phyloP scores from a whole-genome alignment of 2,113 vertebrate genomes.

The Odontophorus gujanensis region DNA sequence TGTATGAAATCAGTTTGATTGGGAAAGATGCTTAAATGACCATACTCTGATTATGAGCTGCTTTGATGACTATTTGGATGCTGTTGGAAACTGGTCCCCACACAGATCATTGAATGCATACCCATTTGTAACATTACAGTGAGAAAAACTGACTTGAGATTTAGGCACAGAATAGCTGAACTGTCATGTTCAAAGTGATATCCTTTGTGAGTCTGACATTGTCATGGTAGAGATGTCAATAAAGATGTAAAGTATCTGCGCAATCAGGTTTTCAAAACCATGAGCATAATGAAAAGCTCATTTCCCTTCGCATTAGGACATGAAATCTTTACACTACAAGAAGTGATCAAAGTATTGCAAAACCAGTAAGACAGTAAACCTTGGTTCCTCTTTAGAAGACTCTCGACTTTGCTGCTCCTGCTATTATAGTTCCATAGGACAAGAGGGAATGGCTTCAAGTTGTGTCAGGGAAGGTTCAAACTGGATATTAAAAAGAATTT shows the following conservation, averaged over 20 bases:
- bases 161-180: not conserved
- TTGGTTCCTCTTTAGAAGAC: not conserved
- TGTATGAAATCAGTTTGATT: not conserved
- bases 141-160: not conserved
- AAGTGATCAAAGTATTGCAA: not conserved
- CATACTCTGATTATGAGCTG: not conserved
- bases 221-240: not conserved
- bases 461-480: no score
- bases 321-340: not conserved
- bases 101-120: not conserved
- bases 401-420: rapidly evolving
- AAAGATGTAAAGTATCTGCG: not conserved
- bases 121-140: not conserved
- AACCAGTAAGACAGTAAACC: not conserved
- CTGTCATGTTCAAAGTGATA: rapidly evolving
- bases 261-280: not conserved
- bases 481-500: no score
- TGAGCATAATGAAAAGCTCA: not conserved
- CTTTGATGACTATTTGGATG: not conserved
- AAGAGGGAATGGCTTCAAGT: no score
- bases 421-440: not conserved
- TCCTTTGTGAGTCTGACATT: not conserved
- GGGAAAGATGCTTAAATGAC: not conserved
- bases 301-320: not conserved
- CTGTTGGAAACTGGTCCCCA: not conserved